Evolutionary conservation across 2,797 vertebrate genomes (phyloP).

Genomic region (Notamacropus eugenii): DNA sequence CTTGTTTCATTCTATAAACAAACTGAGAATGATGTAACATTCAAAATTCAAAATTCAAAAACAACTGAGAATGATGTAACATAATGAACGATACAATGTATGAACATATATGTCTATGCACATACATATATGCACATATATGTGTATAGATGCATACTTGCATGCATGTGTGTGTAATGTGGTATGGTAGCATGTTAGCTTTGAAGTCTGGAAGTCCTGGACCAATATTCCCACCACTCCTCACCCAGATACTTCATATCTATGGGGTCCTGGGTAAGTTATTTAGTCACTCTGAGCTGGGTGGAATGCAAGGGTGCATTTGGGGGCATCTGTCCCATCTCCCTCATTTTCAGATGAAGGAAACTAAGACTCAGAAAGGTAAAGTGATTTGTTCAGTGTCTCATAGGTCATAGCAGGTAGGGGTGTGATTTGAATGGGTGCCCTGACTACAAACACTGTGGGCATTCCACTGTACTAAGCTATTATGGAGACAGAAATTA

Average conservation of each 20-base stretch:
- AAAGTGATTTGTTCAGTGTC: neutral
- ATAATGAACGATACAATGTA: neutral
- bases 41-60: too few species aligned
- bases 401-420: neutral
- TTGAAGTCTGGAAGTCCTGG: neutral
- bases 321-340: neutral
- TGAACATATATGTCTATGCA: neutral
- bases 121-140: neutral
- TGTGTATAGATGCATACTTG: neutral
- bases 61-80: neutral
- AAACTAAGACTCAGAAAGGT: neutral
- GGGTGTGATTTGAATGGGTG: neutral
- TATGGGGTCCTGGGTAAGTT: neutral
- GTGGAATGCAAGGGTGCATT: neutral
- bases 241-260: neutral
- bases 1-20: neutral
- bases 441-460: neutral
- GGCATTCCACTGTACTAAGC: neutral
- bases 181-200: neutral
- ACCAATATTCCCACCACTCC: neutral
- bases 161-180: neutral
- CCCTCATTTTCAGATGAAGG: neutral
- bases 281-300: neutral
- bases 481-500: neutral
- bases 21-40: too few species aligned